phyloP scores from a whole-genome alignment of 2,797 vertebrate species.

The Rachycentron canadum region DNA sequence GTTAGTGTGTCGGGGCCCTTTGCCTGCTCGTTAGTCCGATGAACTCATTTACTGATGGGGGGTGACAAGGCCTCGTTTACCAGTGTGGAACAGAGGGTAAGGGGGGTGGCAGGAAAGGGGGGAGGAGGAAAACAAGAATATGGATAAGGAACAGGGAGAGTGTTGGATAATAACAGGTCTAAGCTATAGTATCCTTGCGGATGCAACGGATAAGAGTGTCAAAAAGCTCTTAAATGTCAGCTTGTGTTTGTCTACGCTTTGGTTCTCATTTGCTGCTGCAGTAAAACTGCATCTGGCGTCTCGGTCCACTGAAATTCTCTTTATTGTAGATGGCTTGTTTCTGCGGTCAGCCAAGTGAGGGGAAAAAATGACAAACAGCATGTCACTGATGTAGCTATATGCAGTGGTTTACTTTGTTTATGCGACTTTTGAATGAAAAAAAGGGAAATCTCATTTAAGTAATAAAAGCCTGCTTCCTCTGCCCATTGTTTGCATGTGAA shows the following conservation, averaged over 20 bases:
- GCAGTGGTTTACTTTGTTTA: not conserved
- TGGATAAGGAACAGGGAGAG: slow-evolving; percentile 17
- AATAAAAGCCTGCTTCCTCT: not conserved
- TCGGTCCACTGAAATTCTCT: slow-evolving; percentile 27
- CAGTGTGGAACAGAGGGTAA: slow-evolving; percentile 58
- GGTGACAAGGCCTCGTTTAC: slow-evolving; percentile 86
- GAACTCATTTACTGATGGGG: slow-evolving; percentile 91
- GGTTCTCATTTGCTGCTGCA: slow-evolving; percentile 53
- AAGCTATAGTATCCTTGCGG: slow-evolving; percentile 11
- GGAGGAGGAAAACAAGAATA: slow-evolving; percentile 22
- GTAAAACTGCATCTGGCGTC: slow-evolving; percentile 26
- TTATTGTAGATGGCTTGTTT: slow-evolving; percentile 54
- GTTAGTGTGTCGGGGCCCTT: slow-evolving; percentile 87
- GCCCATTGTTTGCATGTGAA: slow-evolving; percentile 21
- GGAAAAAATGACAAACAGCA: slow-evolving; percentile 25
- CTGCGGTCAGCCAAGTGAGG: slow-evolving; percentile 46
- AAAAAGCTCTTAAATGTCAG: slow-evolving; percentile 54
- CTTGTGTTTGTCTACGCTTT: slow-evolving; percentile 50
- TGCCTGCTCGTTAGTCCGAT: slow-evolving; percentile 93
- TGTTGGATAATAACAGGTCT: slow-evolving; percentile 21
- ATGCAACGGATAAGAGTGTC: slow-evolving; percentile 36
- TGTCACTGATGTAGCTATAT: not conserved
- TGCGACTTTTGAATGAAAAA: not conserved
- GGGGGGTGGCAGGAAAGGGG: not conserved
- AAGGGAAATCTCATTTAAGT: not conserved